Evolutionary conservation across 2,888 invertebrate species (phyloP), one percentile per base, ranked within the genome.

Genomic region (Plagodis pulveraria): DNA sequence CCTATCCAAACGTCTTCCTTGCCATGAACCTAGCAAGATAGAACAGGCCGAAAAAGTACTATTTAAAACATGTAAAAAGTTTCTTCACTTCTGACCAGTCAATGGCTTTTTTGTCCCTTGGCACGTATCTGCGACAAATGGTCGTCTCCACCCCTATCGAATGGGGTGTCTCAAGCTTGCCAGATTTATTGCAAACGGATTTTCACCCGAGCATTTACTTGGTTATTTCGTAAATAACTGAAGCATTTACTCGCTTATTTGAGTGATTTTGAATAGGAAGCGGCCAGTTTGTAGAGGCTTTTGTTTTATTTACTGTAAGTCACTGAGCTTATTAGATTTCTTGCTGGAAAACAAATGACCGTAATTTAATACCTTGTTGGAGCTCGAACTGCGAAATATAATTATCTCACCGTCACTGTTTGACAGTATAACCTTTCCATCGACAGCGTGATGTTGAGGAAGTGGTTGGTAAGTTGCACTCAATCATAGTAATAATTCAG

Each of bases 141-240:
- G 53, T 62, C 60, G 60, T 56, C 58, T 44, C 46, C 46, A 50
- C 50, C 55, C 59, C 42, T 35, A 54, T 58, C 53, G 40, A 38
- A 59, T 22, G 4, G 58, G 41, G 8, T 43, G 34, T 43, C 50
- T 50, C 32, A 51, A 43, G 36, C 63, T 44, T 57, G 7, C 47
- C 59, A 62, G 65, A 69, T 69, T 63, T 65, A 69, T 66, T 49
- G 56, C 62, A 36, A 62, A 62, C 65, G 56, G 63, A 57, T 50
- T 46, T 56, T 38, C 45, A 57, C 63, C 50, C 22, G 47, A 62
- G 55, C 57, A 62, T 61, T 64, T 56, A 53, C 62, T 63, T 53
- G 47, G 32, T 53, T 53, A 44, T 60, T 42, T 47, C 33, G 57
- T 61, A 57, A 63, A 63, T 58, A 50, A 51, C 41, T 52, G 47